phyloP scores from a whole-genome alignment of 2,113 vertebrate genomes.

The Amia ocellicauda region DNA sequence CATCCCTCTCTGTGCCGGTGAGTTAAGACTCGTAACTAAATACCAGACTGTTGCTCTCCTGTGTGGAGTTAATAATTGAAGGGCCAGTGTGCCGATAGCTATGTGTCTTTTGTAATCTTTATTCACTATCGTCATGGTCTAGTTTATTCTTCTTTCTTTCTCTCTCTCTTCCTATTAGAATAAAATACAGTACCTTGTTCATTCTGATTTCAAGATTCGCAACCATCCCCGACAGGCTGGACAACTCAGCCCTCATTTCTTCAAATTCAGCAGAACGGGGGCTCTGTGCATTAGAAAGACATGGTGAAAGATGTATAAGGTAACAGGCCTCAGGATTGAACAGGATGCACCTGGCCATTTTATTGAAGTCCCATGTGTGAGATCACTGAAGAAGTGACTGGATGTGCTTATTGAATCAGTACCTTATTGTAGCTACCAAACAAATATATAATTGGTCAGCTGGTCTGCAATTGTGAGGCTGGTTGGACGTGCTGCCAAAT shows the following conservation, averaged over 20 bases:
- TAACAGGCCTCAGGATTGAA: too few relatives aligned
- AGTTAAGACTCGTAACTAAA: slow-evolving; percentile 13
- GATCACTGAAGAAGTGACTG: too few relatives aligned
- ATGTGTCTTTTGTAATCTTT: background rate
- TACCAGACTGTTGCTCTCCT: background rate
- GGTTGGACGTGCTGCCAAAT: too few relatives aligned
- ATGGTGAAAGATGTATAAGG: background rate
- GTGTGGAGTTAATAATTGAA: slow-evolving; percentile 10
- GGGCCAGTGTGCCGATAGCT: background rate
- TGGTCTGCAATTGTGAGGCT: too few relatives aligned
- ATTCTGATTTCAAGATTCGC: background rate
- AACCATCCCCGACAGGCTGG: background rate
- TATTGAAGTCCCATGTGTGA: too few relatives aligned
- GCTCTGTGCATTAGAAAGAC: slow-evolving; percentile 3
- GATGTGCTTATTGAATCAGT: too few relatives aligned
- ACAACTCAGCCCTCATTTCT: background rate
- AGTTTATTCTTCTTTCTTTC: too few relatives aligned
- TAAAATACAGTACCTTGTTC: background rate
- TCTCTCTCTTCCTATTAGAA: too few relatives aligned
- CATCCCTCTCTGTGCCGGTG: background rate
- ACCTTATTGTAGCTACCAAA: background rate
- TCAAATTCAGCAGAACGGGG: background rate
- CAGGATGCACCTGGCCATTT: too few relatives aligned
- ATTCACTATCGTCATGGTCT: too few relatives aligned
- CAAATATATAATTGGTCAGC: too few relatives aligned